Evolutionary conservation across 2,113 vertebrate genomes (phyloP), one percentile per base, ranked within the genome.

Genomic region (Lasiurus borealis): DNA sequence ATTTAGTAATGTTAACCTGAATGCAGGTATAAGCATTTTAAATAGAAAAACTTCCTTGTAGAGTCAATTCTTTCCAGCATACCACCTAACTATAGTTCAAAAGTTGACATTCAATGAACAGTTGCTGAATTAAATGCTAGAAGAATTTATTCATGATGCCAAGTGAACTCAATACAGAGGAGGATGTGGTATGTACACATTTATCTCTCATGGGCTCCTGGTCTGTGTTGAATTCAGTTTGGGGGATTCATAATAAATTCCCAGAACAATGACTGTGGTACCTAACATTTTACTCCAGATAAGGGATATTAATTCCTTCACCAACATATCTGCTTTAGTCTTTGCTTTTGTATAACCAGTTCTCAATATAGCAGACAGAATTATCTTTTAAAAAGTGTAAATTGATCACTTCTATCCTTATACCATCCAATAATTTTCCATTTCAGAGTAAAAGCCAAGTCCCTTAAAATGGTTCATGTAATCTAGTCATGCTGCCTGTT

Each of bases 1-100:
- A 72, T 86, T 90, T 16, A 52, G 82, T 71, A 59, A 81, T 88
- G 31, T 71, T 90, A 62, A 81, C 29, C 46, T 48, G 78, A 94
- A 85, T 62, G 25, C 40, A 8, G 13, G 8, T 34, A 44, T 1
- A 77, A 16, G 19, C 9, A 64, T 83, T 92, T 90, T 75, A 93
- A 88, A 12, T 40, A 82, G 57, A 85, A 81, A 85, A 59, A 2
- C 15, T 76, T 92, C 72, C 69, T 77, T 83, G n/a, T 11, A 34
- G 50, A 75, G 34, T 88, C 72, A 46, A 4, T 64, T 77, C 8
- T 88, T 93, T 88, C 15, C 54, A 18, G 16, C 52, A 71, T 6
- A 72, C 12, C 13, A 69, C 13, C 7, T 76, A n/a, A 34, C 57
- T 15, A 40, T 34, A 44, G 2, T 54, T 91, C 44, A 81, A 54